phyloP scores from a whole-genome alignment of 2,888 invertebrate species.

The Pammene fasciana region DNA sequence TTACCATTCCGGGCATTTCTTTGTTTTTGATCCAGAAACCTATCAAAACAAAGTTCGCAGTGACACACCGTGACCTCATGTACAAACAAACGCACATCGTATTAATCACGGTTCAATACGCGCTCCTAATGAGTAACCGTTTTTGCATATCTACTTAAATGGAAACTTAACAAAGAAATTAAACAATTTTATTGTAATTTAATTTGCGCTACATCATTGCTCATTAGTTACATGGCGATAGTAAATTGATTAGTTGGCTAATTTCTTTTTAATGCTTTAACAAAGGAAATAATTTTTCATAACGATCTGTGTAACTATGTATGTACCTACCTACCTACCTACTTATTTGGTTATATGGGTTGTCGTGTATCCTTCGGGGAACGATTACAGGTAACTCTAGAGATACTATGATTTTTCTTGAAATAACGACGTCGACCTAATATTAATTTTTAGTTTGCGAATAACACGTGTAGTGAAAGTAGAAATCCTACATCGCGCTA shows the following conservation, averaged over 20 bases:
- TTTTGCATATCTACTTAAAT: constrained; percentile 17
- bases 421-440: no score
- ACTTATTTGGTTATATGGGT: no score
- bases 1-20: neutral
- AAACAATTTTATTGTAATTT: neutral
- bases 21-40: constrained; percentile 19
- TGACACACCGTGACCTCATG: constrained; percentile 28
- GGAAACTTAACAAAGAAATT: constrained; percentile 14
- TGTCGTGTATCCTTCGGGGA: no score
- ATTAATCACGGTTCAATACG: constrained; percentile 15
- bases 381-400: no score
- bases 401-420: no score
- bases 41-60: constrained; percentile 10
- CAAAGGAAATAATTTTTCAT: constrained; percentile 5
- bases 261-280: neutral
- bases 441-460: no score
- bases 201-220: constrained; percentile 5
- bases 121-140: constrained; percentile 22
- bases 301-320: no score
- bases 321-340: neutral
- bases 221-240: constrained; percentile 7
- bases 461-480: no score
- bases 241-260: neutral
- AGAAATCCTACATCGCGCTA: no score
- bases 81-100: constrained; percentile 6